Conservation (phyloP, 2,888 invertebrate genomes). For the Papilio demoleus region DNA sequence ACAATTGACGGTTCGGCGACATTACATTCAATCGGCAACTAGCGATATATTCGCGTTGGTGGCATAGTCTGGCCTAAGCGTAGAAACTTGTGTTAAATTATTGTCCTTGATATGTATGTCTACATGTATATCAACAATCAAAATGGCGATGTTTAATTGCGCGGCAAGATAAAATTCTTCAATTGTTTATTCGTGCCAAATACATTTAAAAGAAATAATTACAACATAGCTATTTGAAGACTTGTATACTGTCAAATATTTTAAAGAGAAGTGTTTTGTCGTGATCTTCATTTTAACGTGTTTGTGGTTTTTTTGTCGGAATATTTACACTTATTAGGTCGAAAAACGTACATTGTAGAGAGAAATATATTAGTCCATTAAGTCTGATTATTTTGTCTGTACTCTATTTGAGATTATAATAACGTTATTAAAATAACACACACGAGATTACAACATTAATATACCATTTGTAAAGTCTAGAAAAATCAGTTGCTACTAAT, state of each 20-base stretch:
- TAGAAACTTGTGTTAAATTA: too few relatives aligned
- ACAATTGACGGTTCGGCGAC: too few relatives aligned
- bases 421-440: too few relatives aligned
- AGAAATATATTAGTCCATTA: neutral
- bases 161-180: slow-evolving; percentile 3
- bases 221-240: slow-evolving; percentile 1
- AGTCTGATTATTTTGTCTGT: neutral
- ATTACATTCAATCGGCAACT: too few relatives aligned
- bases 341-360: neutral
- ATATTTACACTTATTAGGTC: slow-evolving; percentile 1
- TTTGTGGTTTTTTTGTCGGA: slow-evolving; percentile 6
- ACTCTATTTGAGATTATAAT: too few relatives aligned
- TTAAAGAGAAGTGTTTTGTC: neutral
- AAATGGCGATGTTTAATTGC: neutral
- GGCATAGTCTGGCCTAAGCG: too few relatives aligned
- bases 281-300: slow-evolving; percentile 1
- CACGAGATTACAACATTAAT: too few relatives aligned
- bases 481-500: too few relatives aligned
- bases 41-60: too few relatives aligned
- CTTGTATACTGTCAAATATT: slow-evolving; percentile 3
- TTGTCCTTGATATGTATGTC: too few relatives aligned
- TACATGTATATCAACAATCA: too few relatives aligned
- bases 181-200: slow-evolving; percentile 9
- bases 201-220: neutral
- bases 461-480: too few relatives aligned